Evolutionary conservation across 2,888 invertebrate genomes (phyloP).

Genomic region (Synanthedon andrenaeformis): DNA sequence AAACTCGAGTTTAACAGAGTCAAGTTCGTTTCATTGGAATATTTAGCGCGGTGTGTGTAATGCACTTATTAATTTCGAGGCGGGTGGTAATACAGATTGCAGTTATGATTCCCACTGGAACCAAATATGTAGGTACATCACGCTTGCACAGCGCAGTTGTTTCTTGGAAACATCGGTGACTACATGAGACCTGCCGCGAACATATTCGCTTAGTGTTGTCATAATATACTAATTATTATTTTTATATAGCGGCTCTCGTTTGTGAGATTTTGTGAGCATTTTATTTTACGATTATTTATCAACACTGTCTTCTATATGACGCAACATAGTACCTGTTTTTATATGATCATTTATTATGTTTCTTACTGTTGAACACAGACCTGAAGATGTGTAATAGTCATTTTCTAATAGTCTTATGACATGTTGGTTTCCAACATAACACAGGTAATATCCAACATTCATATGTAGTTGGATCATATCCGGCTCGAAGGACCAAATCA

Average conservation of each 20-base stretch:
- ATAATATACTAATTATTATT: not conserved
- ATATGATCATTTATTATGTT: too few species aligned
- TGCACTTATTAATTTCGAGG: not conserved
- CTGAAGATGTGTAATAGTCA: too few species aligned
- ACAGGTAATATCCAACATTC: too few species aligned
- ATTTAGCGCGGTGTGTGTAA: not conserved
- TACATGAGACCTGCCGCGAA: not conserved
- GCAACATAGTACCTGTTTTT: too few species aligned
- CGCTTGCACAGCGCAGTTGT: not conserved
- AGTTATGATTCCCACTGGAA: not conserved
- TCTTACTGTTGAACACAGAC: too few species aligned
- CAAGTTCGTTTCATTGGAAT: not conserved
- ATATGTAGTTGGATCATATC: too few species aligned
- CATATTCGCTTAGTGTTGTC: not conserved
- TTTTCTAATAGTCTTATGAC: too few species aligned
- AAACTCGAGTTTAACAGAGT: not conserved
- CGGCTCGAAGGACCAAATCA: too few species aligned
- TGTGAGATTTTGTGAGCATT: not conserved
- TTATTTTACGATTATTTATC: too few species aligned
- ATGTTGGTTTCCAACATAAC: too few species aligned
- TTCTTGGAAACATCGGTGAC: not conserved
- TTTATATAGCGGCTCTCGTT: not conserved
- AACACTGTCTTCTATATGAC: too few species aligned
- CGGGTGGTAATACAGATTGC: not conserved
- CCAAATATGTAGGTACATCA: not conserved